Percentiles rank a stretch among this genome's conserved stretches.
These are phyloP conservation scores for Sericinus montela DNA, from an alignment of 2,888 invertebrate genomes.

Conservation along the genomic window DNA sequence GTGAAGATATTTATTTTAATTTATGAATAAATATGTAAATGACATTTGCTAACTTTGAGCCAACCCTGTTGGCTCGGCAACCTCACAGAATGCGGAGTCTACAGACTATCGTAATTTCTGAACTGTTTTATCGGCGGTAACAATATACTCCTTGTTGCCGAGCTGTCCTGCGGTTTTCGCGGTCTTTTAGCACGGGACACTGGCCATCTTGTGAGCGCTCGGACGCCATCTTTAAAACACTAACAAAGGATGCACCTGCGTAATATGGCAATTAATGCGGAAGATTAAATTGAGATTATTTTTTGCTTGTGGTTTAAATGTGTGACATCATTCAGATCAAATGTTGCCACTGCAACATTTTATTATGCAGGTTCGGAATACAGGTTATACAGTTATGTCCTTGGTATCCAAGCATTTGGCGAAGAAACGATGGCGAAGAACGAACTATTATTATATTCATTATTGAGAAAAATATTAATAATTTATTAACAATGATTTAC, in stretches of 20 bases:
- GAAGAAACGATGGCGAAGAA: too few species aligned
- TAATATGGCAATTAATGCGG: background rate
- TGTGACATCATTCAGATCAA: background rate
- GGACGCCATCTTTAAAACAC: conserved; percentile 11
- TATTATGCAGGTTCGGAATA: too few species aligned
- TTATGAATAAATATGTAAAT: too few species aligned
- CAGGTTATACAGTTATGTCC: too few species aligned
- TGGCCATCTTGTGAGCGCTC: background rate
- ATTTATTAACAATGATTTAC: too few species aligned
- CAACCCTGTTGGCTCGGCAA: background rate
- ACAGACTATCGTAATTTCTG: conserved; percentile 8
- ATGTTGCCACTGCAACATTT: background rate
- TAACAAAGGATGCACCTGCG: background rate
- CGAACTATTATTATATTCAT: too few species aligned
- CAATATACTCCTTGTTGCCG: conserved; percentile 4
- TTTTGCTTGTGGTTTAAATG: conserved; percentile 4
- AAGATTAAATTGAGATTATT: background rate
- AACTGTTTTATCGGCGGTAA: conserved; percentile 7
- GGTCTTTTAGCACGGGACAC: conserved; percentile 8
- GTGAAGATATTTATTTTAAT: too few species aligned
- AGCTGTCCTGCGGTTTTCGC: conserved; percentile 14
- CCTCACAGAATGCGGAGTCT: background rate
- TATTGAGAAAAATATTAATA: too few species aligned
- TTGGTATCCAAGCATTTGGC: too few species aligned
- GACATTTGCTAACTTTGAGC: too few species aligned